Conservation (phyloP, 2,888 invertebrate genomes). For the Clusia tigrina region DNA sequence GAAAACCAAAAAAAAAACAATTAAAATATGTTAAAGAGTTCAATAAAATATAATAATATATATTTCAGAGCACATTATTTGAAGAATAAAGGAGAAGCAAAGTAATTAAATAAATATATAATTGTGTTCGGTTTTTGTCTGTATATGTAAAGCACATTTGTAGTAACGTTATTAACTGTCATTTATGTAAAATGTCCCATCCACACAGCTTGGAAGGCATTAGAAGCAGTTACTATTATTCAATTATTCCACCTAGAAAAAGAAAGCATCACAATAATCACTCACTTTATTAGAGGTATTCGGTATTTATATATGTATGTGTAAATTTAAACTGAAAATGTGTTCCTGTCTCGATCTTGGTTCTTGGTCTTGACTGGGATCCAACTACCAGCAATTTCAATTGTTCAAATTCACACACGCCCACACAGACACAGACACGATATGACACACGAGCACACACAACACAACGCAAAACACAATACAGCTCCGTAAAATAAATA, state of each 20-base stretch:
- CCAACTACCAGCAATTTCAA: too few relatives aligned
- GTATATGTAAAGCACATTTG: not conserved
- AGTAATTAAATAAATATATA: conserved; percentile 10
- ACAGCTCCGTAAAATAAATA: conserved; percentile 28
- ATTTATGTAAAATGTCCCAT: not conserved
- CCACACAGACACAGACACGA: too few relatives aligned
- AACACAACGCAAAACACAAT: conserved; percentile 12
- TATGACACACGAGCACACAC: conserved; percentile 13
- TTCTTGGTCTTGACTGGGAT: not conserved
- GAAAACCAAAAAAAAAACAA: too few relatives aligned
- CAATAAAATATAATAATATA: not conserved
- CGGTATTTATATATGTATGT: conserved; percentile 7
- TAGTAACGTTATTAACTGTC: not conserved
- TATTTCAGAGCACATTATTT: conserved; percentile 22
- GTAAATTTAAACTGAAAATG: conserved; percentile 19
- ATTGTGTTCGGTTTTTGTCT: too few relatives aligned
- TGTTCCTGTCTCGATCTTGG: conserved; percentile 16
- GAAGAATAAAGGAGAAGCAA: not conserved
- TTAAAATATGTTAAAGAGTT: conserved; percentile 13
- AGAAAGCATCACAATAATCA: not conserved
- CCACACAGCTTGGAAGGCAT: not conserved
- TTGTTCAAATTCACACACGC: too few relatives aligned
- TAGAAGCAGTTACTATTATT: too few relatives aligned
- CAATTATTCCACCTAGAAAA: not conserved
- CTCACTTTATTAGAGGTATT: too few relatives aligned